Conservation (phyloP, 2,888 invertebrate genomes). For the Deilephila elpenor region DNA sequence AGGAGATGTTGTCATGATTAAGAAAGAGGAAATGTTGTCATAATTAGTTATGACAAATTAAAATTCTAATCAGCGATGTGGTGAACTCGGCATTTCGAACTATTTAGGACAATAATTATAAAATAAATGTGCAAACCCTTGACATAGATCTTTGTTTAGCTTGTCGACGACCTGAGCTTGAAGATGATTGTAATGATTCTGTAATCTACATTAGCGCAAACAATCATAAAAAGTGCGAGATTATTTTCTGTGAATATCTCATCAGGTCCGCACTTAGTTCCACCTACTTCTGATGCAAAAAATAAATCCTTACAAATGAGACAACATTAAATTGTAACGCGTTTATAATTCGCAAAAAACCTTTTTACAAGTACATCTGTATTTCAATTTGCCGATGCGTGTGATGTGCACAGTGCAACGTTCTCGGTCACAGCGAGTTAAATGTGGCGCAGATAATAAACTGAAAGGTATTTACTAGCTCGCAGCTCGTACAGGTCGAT, state of each 20-base stretch:
- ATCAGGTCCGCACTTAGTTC: neutral
- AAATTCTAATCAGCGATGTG: too few relatives aligned
- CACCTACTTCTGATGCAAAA: neutral
- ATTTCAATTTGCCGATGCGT: neutral
- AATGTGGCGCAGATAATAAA: slow-evolving; percentile 69
- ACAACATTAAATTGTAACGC: neutral
- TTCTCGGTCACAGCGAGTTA: slow-evolving; percentile 45
- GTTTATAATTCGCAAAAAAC: neutral
- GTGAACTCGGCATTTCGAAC: too few relatives aligned
- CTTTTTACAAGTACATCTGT: neutral
- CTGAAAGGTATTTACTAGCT: slow-evolving; percentile 67
- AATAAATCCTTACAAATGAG: neutral
- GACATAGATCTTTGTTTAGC: too few relatives aligned
- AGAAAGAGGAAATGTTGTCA: too few relatives aligned
- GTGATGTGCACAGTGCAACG: neutral
- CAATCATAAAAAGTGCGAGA: neutral
- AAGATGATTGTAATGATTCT: neutral
- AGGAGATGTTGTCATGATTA: too few relatives aligned
- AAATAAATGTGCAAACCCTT: too few relatives aligned
- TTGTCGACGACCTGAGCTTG: too few relatives aligned
- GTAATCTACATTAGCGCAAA: neutral
- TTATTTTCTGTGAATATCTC: neutral
- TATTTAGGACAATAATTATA: too few relatives aligned
- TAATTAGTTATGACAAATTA: too few relatives aligned
- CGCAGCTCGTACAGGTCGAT: slow-evolving; percentile 68